Evolutionary conservation across 2,113 vertebrate species (phyloP).

Genomic region (Damaliscus lunatus): DNA sequence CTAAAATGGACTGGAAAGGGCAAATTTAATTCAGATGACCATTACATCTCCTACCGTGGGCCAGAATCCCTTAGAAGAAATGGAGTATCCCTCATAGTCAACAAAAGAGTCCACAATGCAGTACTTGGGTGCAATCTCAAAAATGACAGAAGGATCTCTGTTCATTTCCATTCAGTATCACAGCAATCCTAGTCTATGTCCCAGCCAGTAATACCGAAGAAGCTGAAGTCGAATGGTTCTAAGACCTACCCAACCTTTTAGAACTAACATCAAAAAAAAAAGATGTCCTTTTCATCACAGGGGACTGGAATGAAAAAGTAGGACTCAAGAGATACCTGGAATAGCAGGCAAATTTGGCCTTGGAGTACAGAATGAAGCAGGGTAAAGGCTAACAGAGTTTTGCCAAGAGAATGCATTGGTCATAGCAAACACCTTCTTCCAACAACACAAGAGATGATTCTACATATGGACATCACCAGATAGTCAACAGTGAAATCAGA

Average conservation of each 20-base stretch:
- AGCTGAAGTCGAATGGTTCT: not conserved
- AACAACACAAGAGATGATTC: not conserved
- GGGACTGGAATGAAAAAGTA: not conserved
- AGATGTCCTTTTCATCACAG: not conserved
- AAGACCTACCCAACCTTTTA: not conserved
- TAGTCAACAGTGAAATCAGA: not conserved
- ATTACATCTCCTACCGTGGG: not conserved
- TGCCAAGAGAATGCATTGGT: not conserved
- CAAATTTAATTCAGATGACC: not conserved
- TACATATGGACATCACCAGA: not conserved
- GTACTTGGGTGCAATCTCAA: not conserved
- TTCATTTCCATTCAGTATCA: not conserved
- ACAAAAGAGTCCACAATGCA: not conserved
- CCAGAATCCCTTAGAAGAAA: not conserved
- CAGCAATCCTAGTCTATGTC: not conserved
- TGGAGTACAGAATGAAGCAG: not conserved
- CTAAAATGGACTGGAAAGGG: not conserved
- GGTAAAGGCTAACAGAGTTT: not conserved
- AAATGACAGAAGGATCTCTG: not conserved
- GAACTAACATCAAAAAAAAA: not conserved
- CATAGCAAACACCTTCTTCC: not conserved
- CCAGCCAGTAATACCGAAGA: not conserved
- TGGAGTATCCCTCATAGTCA: not conserved
- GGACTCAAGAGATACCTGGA: not conserved
- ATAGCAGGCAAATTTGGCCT: not conserved